Evolutionary conservation across 2,797 vertebrate species (phyloP).

Genomic region (Thalassophryne amazonica): DNA sequence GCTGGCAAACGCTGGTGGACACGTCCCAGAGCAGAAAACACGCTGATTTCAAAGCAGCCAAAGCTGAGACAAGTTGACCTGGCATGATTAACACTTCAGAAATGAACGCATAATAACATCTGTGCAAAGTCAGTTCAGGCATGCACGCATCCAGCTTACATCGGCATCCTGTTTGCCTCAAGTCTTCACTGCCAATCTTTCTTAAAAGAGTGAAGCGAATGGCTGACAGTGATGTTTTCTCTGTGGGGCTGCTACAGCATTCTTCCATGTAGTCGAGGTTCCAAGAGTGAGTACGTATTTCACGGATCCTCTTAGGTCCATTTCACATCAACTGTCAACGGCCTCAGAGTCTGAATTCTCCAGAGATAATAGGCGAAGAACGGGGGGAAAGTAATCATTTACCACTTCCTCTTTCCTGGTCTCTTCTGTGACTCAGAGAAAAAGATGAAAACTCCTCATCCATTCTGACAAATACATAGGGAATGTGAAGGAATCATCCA

Average conservation of each 20-base stretch:
- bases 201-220: constrained; percentile 10
- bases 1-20: constrained; percentile 47
- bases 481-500: constrained; percentile 52
- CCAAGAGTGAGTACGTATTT: constrained; percentile 54
- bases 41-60: constrained; percentile 42
- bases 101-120: constrained; percentile 50
- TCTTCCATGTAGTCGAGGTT: constrained; percentile 35
- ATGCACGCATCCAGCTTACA: constrained; percentile 16
- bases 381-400: constrained; percentile 63
- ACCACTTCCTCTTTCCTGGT: constrained; percentile 60
- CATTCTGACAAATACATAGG: constrained; percentile 45
- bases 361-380: constrained; percentile 52
- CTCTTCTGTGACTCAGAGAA: constrained; percentile 44
- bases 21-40: constrained; percentile 49
- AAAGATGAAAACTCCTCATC: constrained; percentile 51
- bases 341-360: constrained; percentile 53
- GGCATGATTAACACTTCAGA: constrained; percentile 26
- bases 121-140: constrained; percentile 28
- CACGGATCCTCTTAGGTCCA: constrained; percentile 54
- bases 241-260: constrained; percentile 20
- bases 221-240: constrained; percentile 32
- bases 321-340: constrained; percentile 59
- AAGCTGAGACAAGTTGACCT: constrained; percentile 13
- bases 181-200: constrained; percentile 8
- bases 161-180: constrained; percentile 34